These are phyloP conservation scores for Heterotis niloticus DNA, from an alignment of 2,113 vertebrate species.

Conservation along the genomic window DNA sequence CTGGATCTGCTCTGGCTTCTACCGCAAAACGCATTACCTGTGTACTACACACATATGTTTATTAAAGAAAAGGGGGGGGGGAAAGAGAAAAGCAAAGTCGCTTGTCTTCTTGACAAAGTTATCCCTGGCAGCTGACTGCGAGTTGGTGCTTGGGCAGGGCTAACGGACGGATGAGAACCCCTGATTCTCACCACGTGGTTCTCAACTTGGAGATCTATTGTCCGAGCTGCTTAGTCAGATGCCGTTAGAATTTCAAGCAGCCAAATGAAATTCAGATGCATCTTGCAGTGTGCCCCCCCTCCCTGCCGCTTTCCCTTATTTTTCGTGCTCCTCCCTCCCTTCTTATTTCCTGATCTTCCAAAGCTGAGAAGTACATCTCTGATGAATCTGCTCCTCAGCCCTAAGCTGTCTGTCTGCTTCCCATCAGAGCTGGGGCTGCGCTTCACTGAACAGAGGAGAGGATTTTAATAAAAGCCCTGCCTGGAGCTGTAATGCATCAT, in stretches of 20 bases:
- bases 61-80: slow-evolving; percentile 2
- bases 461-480: slow-evolving; percentile 85
- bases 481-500: slow-evolving; percentile 83
- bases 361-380: slow-evolving; percentile 68
- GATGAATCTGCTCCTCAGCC: slow-evolving; percentile 77
- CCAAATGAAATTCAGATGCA: slow-evolving; percentile 69
- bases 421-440: slow-evolving; percentile 78
- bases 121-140: slow-evolving; percentile 76
- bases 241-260: slow-evolving; percentile 76
- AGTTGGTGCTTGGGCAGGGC: slow-evolving; percentile 48
- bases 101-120: slow-evolving; percentile 68
- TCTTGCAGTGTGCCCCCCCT: slow-evolving; percentile 34
- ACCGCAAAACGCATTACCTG: background rate
- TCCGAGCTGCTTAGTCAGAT: slow-evolving; percentile 71
- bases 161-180: slow-evolving; percentile 63
- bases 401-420: slow-evolving; percentile 82
- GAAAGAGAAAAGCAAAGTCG: background rate
- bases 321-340: slow-evolving; percentile 37
- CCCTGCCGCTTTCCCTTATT: slow-evolving; percentile 26
- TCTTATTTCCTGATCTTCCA: slow-evolving; percentile 41
- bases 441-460: slow-evolving; percentile 84
- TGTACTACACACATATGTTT: slow-evolving; percentile 13
- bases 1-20: slow-evolving; percentile 15
- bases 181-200: slow-evolving; percentile 73
- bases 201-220: slow-evolving; percentile 66